Base-by-base conservation (phyloP, 2,113 vertebrate species). In the Syngnathus floridae region DNA sequence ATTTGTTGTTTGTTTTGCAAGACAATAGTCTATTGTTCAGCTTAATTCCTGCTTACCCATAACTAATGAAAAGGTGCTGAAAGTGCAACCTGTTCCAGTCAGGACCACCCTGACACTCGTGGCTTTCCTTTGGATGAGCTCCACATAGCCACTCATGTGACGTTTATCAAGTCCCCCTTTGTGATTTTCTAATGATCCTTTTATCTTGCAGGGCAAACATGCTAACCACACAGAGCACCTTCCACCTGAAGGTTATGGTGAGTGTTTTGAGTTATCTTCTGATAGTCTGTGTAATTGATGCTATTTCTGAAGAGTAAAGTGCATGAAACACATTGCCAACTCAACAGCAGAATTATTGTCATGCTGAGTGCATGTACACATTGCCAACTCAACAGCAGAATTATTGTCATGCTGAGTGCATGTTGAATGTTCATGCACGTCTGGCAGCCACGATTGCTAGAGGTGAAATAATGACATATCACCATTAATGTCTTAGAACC, bases 181-280 rank as follows among this genome's bases (percentile, higher is more conserved):
- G 71, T 65, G 26, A 56, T 6, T 22, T 74, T 61, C 16, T 48
- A 56, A 66, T 56, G 0, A 35, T 38, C 3, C 67, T 67, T 71
- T 77, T 31, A n/a, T 79, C 19, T 73, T 74, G 2, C 87, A 98
- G 96, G 93, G 92, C 65, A 99, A 97, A 77, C 93, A 93, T 83
- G 91, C 93, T 75, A 94, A 91, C 83, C 95, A 95, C 85, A 90
- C 90, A 13, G 97, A 99, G 61, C 95, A 96, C 80, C 95, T 97
- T 80, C 94, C 93, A 82, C 92, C 90, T 65, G 97, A 99, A 84
- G 95, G 94, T 84, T 93, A 94, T 86, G 95, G 97, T 99, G 84
- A 95, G 95, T 81, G 9, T 55, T 54, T 1, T 3, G 7, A 56
- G 13, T 56, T 14, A 51, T 5, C 5, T n/a, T 1, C 1, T 5